These are phyloP conservation scores for Trachymyrmex septentrionalis DNA, from an alignment of 1,140 invertebrate species.

Conservation along the genomic window DNA sequence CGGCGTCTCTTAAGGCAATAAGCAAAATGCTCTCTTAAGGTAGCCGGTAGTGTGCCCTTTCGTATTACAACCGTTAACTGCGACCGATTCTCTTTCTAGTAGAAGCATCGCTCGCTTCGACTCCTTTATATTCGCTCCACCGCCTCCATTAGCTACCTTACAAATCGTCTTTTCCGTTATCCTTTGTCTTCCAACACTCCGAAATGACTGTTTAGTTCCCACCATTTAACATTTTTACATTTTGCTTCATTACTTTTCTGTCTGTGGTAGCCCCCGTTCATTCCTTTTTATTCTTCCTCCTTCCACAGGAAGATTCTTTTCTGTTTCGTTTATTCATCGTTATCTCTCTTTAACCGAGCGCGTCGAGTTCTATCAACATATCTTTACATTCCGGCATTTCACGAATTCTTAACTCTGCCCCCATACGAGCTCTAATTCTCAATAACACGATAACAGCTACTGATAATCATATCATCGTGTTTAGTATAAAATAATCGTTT, in stretches of 20 bases:
- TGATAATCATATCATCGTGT: constrained; percentile 24
- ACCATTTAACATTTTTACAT: constrained; percentile 71
- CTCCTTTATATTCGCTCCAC: constrained; percentile 60
- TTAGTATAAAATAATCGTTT: constrained; percentile 25
- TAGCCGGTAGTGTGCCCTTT: constrained; percentile 64
- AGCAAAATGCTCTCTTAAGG: constrained; percentile 62
- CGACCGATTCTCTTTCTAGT: constrained; percentile 64
- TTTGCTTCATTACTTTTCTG: constrained; percentile 72
- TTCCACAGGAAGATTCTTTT: background rate
- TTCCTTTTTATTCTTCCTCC: background rate
- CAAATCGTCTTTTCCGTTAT: constrained; percentile 75
- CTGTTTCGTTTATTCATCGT: constrained; percentile 31
- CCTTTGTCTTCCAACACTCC: constrained; percentile 73
- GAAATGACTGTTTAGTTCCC: constrained; percentile 75
- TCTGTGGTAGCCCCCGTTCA: constrained; percentile 19
- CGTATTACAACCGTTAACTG: constrained; percentile 72
- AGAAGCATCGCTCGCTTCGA: constrained; percentile 9
- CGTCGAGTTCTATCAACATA: background rate
- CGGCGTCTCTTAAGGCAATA: constrained; percentile 60
- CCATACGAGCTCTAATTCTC: constrained; percentile 12
- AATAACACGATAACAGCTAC: constrained; percentile 8
- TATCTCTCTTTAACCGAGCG: constrained; percentile 6
- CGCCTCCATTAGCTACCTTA: constrained; percentile 71
- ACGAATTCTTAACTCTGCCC: background rate
- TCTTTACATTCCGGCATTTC: constrained; percentile 27